Evolutionary conservation across 2,113 vertebrate species (phyloP), one percentile per base, ranked within the genome.

Genomic region (Hippoglossus stenolepis): DNA sequence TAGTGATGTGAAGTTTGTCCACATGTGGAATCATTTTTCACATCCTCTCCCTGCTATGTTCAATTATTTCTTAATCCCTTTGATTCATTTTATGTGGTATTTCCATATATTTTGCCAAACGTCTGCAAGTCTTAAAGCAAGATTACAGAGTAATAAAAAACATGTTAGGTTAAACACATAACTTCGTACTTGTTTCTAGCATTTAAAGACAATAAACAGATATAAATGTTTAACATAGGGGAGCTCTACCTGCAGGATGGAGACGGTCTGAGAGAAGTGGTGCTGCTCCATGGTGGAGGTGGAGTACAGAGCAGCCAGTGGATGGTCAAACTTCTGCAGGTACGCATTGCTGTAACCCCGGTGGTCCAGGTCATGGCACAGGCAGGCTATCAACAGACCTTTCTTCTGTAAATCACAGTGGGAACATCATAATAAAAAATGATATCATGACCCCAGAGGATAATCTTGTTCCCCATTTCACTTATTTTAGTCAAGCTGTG

Each of bases 231-330:
- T 17, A 69, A 54, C 28, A 65, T 79, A 7, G 77, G 40, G 65
- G 90, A 93, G 91, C 77, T 95, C 94, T 96, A 99, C 98, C 98
- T 99, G 98, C 62, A 99, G 94, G 91, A 99, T 98, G 82, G 98
- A 97, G 86, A 99, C 97, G 0, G 98, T 99, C 94, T 99, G 98
- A 0, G 98, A 99, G 91, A 99, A 99, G 92, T 99, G 98, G 80
- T 99, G 98, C 84, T 99, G 98, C 85, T 99, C 98, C 98, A 99
- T 99, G 20, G 98, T 99, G 73, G 98, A 99, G 0, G 97, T 98
- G 91, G 97, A 99, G 86, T 99, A 99, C 12, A 99, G 95, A 1
- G 98, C 98, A 3, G 98, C 97, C 87, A 99, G 93, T 0, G 98
- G 98, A 82, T 99, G 97, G 89, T 99, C 98, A 80, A 99, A 99